These are phyloP conservation scores for Semnornis frantzii DNA, from an alignment of 2,113 vertebrate genomes.

Conservation along the genomic window DNA sequence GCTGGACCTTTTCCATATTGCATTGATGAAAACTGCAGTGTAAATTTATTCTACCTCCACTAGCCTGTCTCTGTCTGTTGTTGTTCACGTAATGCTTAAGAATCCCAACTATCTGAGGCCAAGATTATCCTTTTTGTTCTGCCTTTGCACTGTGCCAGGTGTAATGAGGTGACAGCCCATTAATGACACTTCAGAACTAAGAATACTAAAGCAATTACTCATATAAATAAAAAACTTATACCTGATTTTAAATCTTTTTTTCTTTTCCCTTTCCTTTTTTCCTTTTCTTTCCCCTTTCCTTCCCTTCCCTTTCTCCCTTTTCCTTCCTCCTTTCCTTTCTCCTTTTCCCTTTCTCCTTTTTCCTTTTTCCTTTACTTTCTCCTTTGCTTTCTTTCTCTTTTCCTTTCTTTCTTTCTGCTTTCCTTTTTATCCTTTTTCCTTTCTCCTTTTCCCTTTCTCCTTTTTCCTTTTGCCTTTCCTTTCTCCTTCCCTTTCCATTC, in stretches of 20 bases:
- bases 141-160: neutral
- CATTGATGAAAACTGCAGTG: fast-evolving
- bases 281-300: too few species aligned
- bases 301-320: too few species aligned
- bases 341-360: too few species aligned
- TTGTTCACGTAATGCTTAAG: neutral
- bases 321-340: too few species aligned
- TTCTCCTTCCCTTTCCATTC: too few species aligned
- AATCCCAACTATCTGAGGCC: neutral
- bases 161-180: constrained; percentile 32
- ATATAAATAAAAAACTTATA: constrained; percentile 17
- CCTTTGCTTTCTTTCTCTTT: too few species aligned
- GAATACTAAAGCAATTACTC: constrained; percentile 31
- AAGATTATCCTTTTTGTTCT: neutral
- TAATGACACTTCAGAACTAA: constrained; percentile 23
- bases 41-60: neutral
- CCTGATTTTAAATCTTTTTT: neutral
- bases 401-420: too few species aligned
- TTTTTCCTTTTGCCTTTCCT: too few species aligned
- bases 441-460: too few species aligned
- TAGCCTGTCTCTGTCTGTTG: neutral
- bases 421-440: too few species aligned
- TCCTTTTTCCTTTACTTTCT: too few species aligned
- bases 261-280: too few species aligned
- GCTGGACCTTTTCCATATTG: neutral